These are phyloP conservation scores for Mustela lutreola DNA, from an alignment of 2,113 vertebrate genomes.

Conservation along the genomic window DNA sequence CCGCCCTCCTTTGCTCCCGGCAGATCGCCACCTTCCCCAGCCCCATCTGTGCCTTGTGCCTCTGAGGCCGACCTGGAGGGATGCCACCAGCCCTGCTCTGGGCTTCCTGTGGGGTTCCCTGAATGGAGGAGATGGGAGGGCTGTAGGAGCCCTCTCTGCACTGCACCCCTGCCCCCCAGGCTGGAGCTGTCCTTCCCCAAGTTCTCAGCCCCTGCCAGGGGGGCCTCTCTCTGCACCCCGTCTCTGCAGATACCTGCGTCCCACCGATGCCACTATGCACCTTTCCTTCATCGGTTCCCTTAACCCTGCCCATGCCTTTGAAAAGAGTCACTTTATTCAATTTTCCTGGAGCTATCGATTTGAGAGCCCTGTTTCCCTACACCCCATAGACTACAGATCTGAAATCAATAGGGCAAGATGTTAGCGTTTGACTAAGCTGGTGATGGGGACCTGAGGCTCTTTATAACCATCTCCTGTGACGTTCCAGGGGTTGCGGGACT, in stretches of 20 bases:
- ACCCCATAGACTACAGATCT: background rate
- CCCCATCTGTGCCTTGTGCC: background rate
- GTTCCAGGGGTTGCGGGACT: background rate
- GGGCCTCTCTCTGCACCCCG: background rate
- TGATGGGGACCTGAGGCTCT: background rate
- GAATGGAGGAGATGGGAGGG: background rate
- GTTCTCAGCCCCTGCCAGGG: background rate
- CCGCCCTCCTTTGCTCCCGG: no score
- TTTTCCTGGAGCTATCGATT: background rate
- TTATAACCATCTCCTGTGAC: rapidly evolving
- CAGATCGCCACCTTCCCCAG: background rate
- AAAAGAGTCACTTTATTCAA: background rate
- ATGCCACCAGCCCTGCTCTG: background rate
- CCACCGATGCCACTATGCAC: rapidly evolving
- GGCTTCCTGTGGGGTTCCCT: background rate
- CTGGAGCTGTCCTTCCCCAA: background rate
- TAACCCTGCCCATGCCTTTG: background rate
- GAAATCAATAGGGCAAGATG: background rate
- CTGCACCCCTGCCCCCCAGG: background rate
- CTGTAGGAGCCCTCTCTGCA: background rate
- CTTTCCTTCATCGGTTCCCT: background rate
- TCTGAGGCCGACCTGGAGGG: background rate
- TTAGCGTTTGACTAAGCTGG: background rate
- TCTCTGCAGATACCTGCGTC: background rate
- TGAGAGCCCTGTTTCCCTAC: background rate